These are phyloP conservation scores for Oreotragus oreotragus DNA, from an alignment of 2,113 vertebrate genomes.

Conservation along the genomic window DNA sequence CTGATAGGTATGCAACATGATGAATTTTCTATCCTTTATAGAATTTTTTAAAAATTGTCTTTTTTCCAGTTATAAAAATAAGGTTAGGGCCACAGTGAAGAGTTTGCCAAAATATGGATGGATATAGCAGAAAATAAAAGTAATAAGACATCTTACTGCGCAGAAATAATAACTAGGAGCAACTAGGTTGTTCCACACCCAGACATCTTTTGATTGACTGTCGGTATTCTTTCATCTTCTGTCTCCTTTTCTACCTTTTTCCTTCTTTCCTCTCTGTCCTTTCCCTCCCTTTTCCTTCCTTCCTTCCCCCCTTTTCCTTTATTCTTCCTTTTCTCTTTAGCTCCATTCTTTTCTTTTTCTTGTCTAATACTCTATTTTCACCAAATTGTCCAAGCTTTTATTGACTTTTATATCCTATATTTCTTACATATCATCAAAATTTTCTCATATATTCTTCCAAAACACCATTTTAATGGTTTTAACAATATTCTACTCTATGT, in stretches of 20 bases:
- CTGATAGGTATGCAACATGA: neutral
- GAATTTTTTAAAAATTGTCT: neutral
- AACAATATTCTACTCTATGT: neutral
- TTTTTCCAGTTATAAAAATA: constrained; percentile 42
- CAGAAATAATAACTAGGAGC: neutral
- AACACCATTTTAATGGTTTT: neutral
- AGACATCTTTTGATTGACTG: neutral
- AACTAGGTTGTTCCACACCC: neutral
- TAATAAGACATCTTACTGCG: neutral
- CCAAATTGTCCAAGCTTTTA: neutral
- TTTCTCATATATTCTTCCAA: neutral
- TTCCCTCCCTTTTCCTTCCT: neutral
- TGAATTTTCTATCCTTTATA: constrained; percentile 30
- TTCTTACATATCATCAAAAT: neutral
- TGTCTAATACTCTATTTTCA: neutral
- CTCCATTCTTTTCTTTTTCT: neutral
- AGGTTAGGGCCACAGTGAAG: neutral
- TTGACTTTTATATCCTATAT: neutral
- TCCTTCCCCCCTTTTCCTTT: too few species aligned
- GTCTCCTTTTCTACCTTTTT: too few species aligned
- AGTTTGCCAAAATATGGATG: neutral
- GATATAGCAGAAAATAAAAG: neutral
- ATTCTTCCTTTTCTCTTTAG: neutral
- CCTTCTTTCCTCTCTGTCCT: neutral
- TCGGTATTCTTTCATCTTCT: neutral